Conservation (phyloP, 2,797 vertebrate genomes). For the Glossophaga mutica region DNA sequence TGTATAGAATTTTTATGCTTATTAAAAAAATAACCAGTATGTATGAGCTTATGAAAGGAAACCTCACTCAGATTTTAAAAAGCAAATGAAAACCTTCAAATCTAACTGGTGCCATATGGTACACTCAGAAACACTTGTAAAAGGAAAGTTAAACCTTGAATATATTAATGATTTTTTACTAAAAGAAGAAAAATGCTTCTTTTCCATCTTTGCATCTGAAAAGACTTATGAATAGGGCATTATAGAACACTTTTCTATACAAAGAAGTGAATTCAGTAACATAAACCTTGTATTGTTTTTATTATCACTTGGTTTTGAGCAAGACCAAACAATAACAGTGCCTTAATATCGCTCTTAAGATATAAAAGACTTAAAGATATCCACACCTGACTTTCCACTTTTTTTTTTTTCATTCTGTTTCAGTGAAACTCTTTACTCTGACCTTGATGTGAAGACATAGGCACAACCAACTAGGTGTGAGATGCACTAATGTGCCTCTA, state of each 20-base stretch:
- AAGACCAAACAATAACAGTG: conserved; percentile 32
- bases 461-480: background rate
- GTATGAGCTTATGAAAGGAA: conserved; percentile 72
- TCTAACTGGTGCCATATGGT: conserved; percentile 76
- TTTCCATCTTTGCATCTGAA: conserved; percentile 63
- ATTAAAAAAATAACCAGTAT: conserved; percentile 75
- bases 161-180: conserved; percentile 75
- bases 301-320: conserved; percentile 35
- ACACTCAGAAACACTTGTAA: conserved; percentile 73
- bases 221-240: conserved; percentile 51
- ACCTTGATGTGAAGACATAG: conserved; percentile 26
- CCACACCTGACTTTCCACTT: conserved; percentile 1
- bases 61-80: conserved; percentile 72
- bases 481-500: background rate
- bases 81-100: conserved; percentile 77
- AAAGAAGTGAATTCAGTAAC: conserved; percentile 37
- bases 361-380: conserved; percentile 16
- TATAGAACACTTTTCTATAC: background rate
- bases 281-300: conserved; percentile 14
- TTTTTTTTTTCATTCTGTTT: conserved; percentile 31
- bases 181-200: conserved; percentile 35
- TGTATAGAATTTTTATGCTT: conserved; percentile 70
- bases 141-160: conserved; percentile 76
- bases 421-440: conserved; percentile 16
- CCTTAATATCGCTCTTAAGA: conserved; percentile 16